Conservation (phyloP, 1,140 invertebrate species). For the Hylyphantes graminicola region DNA sequence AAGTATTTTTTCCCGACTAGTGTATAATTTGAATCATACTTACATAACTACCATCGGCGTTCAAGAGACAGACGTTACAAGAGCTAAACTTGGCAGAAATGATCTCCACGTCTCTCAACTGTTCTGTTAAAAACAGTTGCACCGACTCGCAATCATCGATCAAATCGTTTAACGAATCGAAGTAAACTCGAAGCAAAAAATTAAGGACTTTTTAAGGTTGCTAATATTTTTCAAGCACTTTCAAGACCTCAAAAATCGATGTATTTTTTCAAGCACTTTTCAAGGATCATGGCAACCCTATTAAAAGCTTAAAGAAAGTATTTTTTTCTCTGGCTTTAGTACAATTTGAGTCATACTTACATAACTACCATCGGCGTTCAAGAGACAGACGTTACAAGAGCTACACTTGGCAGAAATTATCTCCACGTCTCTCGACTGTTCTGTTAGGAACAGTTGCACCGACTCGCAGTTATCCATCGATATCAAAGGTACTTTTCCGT, state of each 20-base stretch:
- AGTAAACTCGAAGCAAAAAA: too few relatives aligned
- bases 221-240: not conserved
- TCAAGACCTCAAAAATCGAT: too few relatives aligned
- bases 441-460: slow-evolving; percentile 24
- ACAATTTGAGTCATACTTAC: slow-evolving; percentile 20
- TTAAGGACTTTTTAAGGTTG: not conserved
- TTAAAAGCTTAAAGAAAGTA: too few relatives aligned
- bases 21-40: slow-evolving; percentile 1
- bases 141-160: slow-evolving; percentile 33
- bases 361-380: slow-evolving; percentile 25
- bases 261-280: too few relatives aligned
- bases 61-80: slow-evolving; percentile 33
- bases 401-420: slow-evolving; percentile 33
- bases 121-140: slow-evolving; percentile 14
- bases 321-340: not conserved
- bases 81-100: slow-evolving; percentile 38
- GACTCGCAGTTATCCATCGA: slow-evolving; percentile 31
- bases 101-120: not conserved
- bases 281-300: too few relatives aligned
- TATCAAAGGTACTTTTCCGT: slow-evolving; percentile 28
- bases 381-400: slow-evolving; percentile 37
- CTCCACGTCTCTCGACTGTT: not conserved
- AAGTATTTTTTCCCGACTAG: not conserved
- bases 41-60: slow-evolving; percentile 33
- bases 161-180: too few relatives aligned